Conservation (phyloP, 2,888 invertebrate genomes). For the Drosophila rubida region DNA sequence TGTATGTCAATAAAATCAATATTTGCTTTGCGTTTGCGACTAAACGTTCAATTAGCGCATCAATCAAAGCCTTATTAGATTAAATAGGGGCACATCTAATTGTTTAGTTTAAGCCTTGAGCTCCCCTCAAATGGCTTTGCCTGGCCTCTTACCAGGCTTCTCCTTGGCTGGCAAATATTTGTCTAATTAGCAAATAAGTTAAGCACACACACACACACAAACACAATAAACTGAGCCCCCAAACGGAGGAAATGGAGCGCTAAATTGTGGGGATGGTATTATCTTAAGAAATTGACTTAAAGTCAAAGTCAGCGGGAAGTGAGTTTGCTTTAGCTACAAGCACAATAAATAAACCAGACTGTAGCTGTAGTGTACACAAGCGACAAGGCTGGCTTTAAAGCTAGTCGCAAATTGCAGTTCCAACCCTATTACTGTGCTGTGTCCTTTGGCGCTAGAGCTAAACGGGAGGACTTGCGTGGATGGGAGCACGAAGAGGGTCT, state of each 20-base stretch:
- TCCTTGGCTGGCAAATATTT: conserved; percentile 54
- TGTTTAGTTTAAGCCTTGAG: conserved; percentile 25
- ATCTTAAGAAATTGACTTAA: conserved; percentile 16
- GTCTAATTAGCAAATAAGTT: conserved; percentile 57
- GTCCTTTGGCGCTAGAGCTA: conserved; percentile 8
- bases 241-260: conserved; percentile 19
- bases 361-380: neutral
- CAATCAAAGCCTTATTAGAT: conserved; percentile 51
- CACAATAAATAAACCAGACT: neutral
- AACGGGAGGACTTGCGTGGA: conserved; percentile 2
- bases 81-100: conserved; percentile 8
- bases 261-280: conserved; percentile 13
- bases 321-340: conserved; percentile 1
- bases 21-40: conserved; percentile 52
- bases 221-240: conserved; percentile 8
- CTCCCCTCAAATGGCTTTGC: conserved; percentile 10
- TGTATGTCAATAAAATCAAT: conserved; percentile 68
- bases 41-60: conserved; percentile 63
- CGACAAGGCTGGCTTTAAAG: neutral
- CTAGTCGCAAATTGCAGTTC: neutral
- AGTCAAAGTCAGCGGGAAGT: neutral
- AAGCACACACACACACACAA: conserved; percentile 12
- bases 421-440: neutral
- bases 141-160: conserved; percentile 1
- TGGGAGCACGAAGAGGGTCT: neutral